Evolutionary conservation across 2,113 vertebrate genomes (phyloP).

Genomic region (Formicarius rufipectus): DNA sequence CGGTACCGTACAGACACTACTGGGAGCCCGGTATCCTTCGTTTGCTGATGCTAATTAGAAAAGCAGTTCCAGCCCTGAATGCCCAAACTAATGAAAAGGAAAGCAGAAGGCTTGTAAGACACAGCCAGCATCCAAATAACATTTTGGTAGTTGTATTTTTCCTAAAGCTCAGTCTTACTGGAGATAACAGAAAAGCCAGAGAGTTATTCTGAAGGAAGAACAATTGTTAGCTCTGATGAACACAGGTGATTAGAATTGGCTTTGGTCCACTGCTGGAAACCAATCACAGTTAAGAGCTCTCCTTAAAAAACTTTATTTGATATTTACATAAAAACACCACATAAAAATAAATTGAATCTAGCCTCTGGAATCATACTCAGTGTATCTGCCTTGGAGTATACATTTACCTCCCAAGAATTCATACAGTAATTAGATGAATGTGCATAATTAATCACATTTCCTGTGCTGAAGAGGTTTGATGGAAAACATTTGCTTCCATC

Average conservation of each 20-base stretch:
- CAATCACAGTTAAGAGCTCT: neutral
- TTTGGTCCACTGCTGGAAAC: neutral
- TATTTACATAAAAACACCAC: neutral
- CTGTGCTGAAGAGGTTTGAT: constrained; percentile 64
- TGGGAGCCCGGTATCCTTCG: neutral
- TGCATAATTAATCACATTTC: constrained; percentile 69
- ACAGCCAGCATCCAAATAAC: neutral
- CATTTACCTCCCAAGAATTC: constrained; percentile 43
- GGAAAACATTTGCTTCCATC: constrained; percentile 60
- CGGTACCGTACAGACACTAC: fast-evolving
- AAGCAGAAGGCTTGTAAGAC: neutral
- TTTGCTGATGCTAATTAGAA: neutral
- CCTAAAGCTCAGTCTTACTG: neutral
- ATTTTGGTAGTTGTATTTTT: neutral
- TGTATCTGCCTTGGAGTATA: constrained; percentile 21
- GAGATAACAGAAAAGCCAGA: neutral
- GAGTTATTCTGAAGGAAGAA: neutral
- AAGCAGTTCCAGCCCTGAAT: neutral
- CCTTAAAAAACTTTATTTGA: neutral
- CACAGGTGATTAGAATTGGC: neutral
- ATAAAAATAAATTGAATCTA: constrained; percentile 8
- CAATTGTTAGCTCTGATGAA: neutral
- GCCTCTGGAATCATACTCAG: neutral
- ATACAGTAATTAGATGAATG: constrained; percentile 54
- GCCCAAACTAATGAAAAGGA: neutral